These are phyloP conservation scores for Corythaeola cristata DNA, from an alignment of 2,113 vertebrate genomes.

Conservation along the genomic window DNA sequence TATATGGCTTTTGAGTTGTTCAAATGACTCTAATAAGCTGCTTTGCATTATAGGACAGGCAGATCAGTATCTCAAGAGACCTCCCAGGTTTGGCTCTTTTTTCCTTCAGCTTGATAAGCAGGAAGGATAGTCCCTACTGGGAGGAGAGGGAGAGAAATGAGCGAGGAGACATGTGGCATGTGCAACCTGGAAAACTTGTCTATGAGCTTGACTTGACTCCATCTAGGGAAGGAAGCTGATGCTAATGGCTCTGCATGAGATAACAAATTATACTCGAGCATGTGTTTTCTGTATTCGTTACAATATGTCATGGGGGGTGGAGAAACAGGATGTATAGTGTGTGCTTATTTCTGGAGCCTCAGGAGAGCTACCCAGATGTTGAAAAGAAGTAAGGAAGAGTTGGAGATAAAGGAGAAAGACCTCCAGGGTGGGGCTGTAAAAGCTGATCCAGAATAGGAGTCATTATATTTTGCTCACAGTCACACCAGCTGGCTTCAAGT, in stretches of 20 bases:
- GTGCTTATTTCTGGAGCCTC: conserved; percentile 43
- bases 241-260: conserved; percentile 25
- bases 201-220: conserved; percentile 39
- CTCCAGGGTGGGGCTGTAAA: neutral
- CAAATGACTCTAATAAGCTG: neutral
- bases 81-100: neutral
- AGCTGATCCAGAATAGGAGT: conserved; percentile 24
- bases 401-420: conserved; percentile 14
- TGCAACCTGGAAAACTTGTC: conserved; percentile 48
- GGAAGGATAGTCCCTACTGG: conserved; percentile 31
- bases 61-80: conserved; percentile 1
- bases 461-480: conserved; percentile 21
- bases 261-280: neutral
- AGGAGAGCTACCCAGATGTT: conserved; percentile 38
- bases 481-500: conserved; percentile 32
- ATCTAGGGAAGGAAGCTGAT: neutral
- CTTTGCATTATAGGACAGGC: conserved; percentile 11
- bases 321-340: neutral
- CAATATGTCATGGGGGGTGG: neutral
- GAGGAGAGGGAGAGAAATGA: conserved; percentile 33
- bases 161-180: conserved; percentile 12
- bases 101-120: conserved; percentile 5
- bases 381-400: neutral
- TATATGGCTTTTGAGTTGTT: neutral
- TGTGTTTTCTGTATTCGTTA: conserved; percentile 13